Evolutionary conservation across 2,888 invertebrate species (phyloP).

Genomic region (Chymomyza fuscimana): DNA sequence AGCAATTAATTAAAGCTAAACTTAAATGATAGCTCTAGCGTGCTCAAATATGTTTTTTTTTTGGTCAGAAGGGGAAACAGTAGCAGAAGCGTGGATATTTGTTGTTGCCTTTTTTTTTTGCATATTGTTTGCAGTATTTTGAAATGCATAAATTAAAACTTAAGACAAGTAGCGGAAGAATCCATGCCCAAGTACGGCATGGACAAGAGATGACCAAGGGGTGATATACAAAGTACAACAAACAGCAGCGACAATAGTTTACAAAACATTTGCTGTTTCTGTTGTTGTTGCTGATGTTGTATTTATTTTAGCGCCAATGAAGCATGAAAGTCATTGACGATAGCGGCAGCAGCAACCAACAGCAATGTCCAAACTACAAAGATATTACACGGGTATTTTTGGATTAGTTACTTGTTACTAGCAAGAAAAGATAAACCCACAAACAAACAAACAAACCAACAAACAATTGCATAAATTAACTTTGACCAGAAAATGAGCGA

Average conservation of each 20-base stretch:
- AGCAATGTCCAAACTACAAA: neutral
- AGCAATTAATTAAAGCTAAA: no score
- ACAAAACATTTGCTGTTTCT: slow-evolving; percentile 21
- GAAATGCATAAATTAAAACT: slow-evolving; percentile 61
- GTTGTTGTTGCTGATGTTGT: slow-evolving; percentile 14
- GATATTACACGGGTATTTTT: neutral
- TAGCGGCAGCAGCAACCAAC: slow-evolving; percentile 25
- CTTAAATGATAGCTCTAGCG: no score
- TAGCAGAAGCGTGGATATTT: neutral
- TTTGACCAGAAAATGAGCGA: neutral
- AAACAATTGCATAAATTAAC: neutral
- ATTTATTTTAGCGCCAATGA: slow-evolving; percentile 49
- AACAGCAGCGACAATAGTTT: slow-evolving; percentile 25
- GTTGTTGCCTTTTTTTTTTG: neutral
- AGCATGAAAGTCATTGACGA: slow-evolving; percentile 69
- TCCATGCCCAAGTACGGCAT: slow-evolving; percentile 62
- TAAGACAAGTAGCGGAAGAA: slow-evolving; percentile 44
- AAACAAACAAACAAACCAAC: neutral
- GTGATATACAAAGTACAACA: slow-evolving; percentile 35
- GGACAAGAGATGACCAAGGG: slow-evolving; percentile 46
- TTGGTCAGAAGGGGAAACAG: neutral
- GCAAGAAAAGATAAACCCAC: neutral
- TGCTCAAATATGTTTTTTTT: no score
- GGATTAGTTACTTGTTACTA: neutral
- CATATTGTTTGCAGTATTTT: slow-evolving; percentile 27